phyloP scores from a whole-genome alignment of 1,140 invertebrate species.

The Agrypnia vestita region DNA sequence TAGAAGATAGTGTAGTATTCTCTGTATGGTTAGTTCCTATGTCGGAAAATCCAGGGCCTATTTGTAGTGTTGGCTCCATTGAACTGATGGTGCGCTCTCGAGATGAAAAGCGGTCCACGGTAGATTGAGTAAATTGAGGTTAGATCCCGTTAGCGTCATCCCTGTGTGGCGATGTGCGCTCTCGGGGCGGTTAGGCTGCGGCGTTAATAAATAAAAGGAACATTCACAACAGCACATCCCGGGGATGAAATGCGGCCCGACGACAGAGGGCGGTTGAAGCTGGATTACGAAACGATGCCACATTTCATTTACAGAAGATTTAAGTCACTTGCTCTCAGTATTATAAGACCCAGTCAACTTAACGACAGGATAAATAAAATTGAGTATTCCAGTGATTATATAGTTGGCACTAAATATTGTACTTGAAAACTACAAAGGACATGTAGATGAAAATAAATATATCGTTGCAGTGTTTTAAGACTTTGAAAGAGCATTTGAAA shows the following conservation, averaged over 20 bases:
- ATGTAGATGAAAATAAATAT: no score
- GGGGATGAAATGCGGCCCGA: conserved; percentile 10
- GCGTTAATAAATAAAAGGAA: conserved; percentile 10
- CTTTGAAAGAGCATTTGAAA: no score
- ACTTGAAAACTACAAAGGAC: no score
- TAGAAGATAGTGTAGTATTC: no score
- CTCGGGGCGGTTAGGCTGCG: neutral
- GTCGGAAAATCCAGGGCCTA: conserved; percentile 12
- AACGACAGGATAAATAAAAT: no score
- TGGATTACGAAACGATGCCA: neutral
- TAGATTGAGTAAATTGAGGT: conserved; percentile 26
- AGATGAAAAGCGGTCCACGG: conserved; percentile 1
- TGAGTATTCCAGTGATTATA: no score
- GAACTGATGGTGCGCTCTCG: neutral
- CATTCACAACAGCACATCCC: conserved; percentile 9
- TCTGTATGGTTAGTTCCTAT: no score
- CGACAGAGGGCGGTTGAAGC: neutral
- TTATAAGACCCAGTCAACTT: no score
- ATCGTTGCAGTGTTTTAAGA: no score
- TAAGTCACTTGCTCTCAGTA: no score
- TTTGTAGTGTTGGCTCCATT: neutral
- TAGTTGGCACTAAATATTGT: no score
- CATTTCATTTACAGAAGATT: neutral
- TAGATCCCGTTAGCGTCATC: conserved; percentile 12
- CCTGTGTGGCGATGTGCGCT: neutral